These are phyloP conservation scores for Cygnus atratus DNA, from an alignment of 2,113 vertebrate species.

Conservation along the genomic window DNA sequence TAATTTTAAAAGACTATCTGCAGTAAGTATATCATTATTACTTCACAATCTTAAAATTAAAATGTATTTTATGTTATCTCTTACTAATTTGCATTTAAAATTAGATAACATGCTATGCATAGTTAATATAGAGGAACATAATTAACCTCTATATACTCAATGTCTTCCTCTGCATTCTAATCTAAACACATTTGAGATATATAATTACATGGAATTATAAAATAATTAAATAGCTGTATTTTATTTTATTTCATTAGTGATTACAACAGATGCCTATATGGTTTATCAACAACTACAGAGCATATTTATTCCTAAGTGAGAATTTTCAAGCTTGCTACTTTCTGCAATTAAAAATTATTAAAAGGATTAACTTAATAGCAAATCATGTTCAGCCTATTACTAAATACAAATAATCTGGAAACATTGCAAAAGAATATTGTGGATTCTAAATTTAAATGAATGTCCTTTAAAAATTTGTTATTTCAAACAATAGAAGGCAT, in stretches of 20 bases:
- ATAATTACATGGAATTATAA: constrained; percentile 46
- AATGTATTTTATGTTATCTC: constrained; percentile 36
- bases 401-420: background rate
- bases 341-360: background rate
- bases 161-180: constrained; percentile 21
- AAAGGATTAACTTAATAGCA: background rate
- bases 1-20: constrained; percentile 31
- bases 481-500: background rate
- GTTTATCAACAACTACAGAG: background rate
- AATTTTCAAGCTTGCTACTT: background rate
- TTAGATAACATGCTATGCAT: constrained; percentile 45
- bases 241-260: background rate
- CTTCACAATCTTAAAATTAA: constrained; percentile 43
- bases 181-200: background rate
- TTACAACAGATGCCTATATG: background rate
- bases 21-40: constrained; percentile 26
- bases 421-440: background rate
- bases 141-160: constrained; percentile 53
- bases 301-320: background rate
- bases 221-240: background rate
- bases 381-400: background rate
- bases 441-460: background rate
- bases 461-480: background rate
- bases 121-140: constrained; percentile 42
- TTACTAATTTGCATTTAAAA: constrained; percentile 58